A percentile compares a stretch with the other conserved stretches of the same genome.
These are phyloP conservation scores for Pogonocichla stellata DNA, from an alignment of 2,113 vertebrate species.

Conservation along the genomic window DNA sequence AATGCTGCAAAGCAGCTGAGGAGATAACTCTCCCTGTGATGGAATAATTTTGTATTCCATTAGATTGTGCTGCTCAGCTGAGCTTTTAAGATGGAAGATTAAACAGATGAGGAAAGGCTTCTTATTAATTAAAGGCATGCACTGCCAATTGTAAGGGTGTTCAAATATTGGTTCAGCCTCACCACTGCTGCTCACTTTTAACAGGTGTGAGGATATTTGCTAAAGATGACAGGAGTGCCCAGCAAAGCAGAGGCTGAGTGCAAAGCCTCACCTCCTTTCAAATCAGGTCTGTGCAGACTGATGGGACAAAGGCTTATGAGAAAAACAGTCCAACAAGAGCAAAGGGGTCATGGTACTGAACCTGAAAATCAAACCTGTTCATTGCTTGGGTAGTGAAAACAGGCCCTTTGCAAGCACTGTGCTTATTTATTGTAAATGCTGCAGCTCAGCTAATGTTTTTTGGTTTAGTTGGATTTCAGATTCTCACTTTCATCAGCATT, in stretches of 20 bases:
- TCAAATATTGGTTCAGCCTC: constrained; percentile 12
- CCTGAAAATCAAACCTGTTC: neutral
- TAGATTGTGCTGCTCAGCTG: neutral
- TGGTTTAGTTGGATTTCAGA: neutral
- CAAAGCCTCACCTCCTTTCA: neutral
- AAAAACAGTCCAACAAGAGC: neutral
- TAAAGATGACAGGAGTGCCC: neutral
- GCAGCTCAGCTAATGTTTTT: neutral
- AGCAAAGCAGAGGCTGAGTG: neutral
- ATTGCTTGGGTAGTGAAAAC: neutral
- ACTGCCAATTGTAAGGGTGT: neutral
- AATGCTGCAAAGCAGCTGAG: neutral
- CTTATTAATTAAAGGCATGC: constrained; percentile 11
- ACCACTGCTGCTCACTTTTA: neutral
- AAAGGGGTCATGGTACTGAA: neutral
- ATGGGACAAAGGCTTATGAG: neutral
- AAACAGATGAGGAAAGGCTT: neutral
- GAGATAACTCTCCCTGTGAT: neutral
- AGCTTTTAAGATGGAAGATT: constrained; percentile 1
- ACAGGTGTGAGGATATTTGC: neutral
- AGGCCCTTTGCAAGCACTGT: neutral
- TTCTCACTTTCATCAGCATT: constrained; percentile 37
- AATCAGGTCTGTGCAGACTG: neutral
- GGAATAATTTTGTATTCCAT: neutral
- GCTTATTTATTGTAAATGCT: neutral